Evolutionary conservation across 2,888 invertebrate species (phyloP).

Genomic region (Prosopocoilus inquinatus): DNA sequence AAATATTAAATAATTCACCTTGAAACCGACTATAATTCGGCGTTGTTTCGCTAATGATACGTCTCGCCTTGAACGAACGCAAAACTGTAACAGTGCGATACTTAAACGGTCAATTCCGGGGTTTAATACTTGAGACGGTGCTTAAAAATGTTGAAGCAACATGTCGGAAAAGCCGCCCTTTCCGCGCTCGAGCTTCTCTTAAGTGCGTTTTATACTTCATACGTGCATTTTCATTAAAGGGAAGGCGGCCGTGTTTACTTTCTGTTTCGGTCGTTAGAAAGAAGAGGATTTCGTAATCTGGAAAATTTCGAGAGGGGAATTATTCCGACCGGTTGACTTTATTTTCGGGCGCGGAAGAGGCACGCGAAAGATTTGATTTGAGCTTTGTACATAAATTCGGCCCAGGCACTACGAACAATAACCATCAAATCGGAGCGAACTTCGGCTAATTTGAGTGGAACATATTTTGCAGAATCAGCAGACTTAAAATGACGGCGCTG

Average conservation of each 20-base stretch:
- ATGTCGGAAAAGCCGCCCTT: background rate
- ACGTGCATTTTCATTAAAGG: slow-evolving; percentile 2
- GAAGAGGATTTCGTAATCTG: background rate
- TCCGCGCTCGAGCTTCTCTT: background rate
- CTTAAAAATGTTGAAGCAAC: slow-evolving; percentile 4
- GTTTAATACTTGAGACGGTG: slow-evolving; percentile 3
- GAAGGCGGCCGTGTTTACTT: slow-evolving; percentile 1
- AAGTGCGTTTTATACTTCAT: slow-evolving; percentile 1
- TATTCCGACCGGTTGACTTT: background rate
- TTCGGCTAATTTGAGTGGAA: background rate
- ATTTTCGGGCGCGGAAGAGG: background rate
- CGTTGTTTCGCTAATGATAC: too few species aligned
- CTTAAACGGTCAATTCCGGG: background rate
- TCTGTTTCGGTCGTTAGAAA: background rate
- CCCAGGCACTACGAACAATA: too few species aligned
- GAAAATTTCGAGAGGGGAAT: slow-evolving; percentile 1
- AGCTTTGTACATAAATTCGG: background rate
- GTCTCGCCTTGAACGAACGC: too few species aligned
- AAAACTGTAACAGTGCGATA: background rate
- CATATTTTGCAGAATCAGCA: background rate
- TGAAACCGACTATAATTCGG: too few species aligned
- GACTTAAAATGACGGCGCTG: too few species aligned
- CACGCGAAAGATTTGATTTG: background rate
- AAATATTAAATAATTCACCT: too few species aligned
- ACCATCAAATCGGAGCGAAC: too few species aligned